Evolutionary conservation across 2,113 vertebrate species (phyloP), one percentile per base, ranked within the genome.

Genomic region (Aldabrachelys gigantea): DNA sequence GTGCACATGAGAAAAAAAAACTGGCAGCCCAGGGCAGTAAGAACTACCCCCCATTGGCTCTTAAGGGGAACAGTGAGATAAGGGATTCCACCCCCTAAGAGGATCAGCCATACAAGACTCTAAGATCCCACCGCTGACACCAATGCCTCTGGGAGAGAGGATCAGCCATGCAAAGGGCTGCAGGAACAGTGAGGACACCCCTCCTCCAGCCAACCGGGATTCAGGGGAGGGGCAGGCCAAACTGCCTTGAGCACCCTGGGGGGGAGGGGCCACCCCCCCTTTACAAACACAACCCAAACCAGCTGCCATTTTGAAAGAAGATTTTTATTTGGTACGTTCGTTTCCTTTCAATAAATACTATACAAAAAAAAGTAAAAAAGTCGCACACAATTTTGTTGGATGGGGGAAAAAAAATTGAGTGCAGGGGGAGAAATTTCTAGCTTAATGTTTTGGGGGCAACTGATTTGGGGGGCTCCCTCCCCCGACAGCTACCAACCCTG

Each of bases 21-120:
- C 22, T 24, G 24, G 54, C 8, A 25, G 54, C 9, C 54, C 22
- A 4, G 56, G 65, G 41, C 31, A 52, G 25, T 57, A 14, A 49
- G 0, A 49, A 27, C 8, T 65, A 16, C 31, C 12, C 27, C 27
- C 12, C 22, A 12, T 2, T 13, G 13, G 80, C 44, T 35, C 49
- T 8, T 52, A 12, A 17, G 14, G 24, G 3, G 16, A 8, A 3
- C 27, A 14, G 5, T 35, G 8, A 10, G 29, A 4, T 16, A 16
- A 52, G 49, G 11, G 47, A 7, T 50, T 9, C 3, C 3, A 41
- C 44, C 14, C 8, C 49, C 80, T 5, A 7, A 6, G 35, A 35
- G 41, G 44, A 44, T 27, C 1, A 16, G 19, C n/a, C 17, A 44
- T 9, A 4, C 44, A 6, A 49, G 21, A 49, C 10, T 25, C 5